Percentiles rank a stretch among this genome's conserved stretches.
Conservation (phyloP, 1,140 invertebrate genomes). For the Drosophila pandora region DNA sequence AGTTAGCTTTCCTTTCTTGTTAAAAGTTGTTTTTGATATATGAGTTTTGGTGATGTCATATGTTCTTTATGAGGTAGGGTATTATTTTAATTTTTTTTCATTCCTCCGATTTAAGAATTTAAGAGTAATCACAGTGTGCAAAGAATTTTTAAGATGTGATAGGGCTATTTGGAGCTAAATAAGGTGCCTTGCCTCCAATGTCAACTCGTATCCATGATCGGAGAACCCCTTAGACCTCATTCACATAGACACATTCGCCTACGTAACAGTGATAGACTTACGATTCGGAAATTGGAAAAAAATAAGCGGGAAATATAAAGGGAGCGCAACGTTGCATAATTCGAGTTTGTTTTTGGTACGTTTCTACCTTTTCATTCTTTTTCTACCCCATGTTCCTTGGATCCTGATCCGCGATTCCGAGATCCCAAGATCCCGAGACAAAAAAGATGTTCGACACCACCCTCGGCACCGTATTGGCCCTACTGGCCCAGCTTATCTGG, state of each 20-base stretch:
- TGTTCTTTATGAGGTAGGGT: no score
- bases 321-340: background rate
- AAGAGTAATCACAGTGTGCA: no score
- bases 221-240: background rate
- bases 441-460: slow-evolving; percentile 62
- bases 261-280: slow-evolving; percentile 14
- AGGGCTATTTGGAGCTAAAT: background rate
- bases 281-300: slow-evolving; percentile 10
- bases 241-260: slow-evolving; percentile 23
- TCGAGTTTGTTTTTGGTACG: slow-evolving; percentile 23
- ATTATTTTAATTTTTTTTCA: no score
- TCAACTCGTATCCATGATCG: background rate
- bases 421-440: background rate
- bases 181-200: background rate
- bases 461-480: slow-evolving; percentile 39
- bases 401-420: background rate
- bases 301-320: slow-evolving; percentile 6
- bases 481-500: slow-evolving; percentile 32
- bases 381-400: slow-evolving; percentile 2
- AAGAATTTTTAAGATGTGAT: no score
- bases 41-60: no score
- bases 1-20: no score
- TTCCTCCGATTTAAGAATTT: no score
- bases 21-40: no score
- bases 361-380: slow-evolving; percentile 14